Evolutionary conservation across 64 coral and sea anemone species (phyloP), one percentile per base, ranked within the genome.

Genomic region (Cladopsammia gracilis): DNA sequence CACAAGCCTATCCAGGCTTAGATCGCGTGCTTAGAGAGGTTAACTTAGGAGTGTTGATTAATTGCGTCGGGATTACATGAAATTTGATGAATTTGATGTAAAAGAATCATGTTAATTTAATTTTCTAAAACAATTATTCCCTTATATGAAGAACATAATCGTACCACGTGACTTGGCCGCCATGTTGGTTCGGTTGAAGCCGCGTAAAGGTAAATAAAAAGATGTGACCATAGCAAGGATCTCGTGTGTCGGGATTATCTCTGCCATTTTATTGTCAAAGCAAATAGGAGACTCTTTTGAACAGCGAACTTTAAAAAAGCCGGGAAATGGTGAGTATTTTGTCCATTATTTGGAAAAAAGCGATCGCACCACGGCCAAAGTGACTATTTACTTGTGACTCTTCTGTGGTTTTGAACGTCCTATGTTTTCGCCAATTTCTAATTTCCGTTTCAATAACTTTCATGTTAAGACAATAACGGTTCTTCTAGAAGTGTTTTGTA

Each of bases 141-240:
- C 76, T 49, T 84, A 84, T 84, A 52, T 84, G 61, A 65, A 84
- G 9, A 15, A 13, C 11, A 13, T 48, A 50, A 15, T 20, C 3
- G 14, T 2, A 67, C 62, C 80, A 84, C 80, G 80, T 84, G 80
- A 84, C 80, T 20, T 67, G 72, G 15, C 46, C 80, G 80, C 80
- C 80, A 84, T 84, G 60, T 62, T 67, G 15, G 60, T 26, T 11
- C 72, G 46, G 20, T 25, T 58, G 76, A 79, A 79, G 49, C 76
- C 76, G 52, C 52, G 44, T 75, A 45, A 50, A 83, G 44, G 80
- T 84, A 84, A 84, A 84, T 66, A 84, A 24, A 23, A 50, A 12
- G 20, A 50, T 67, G 16, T 25, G 44, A 64, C 20, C 8, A 50
- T 10, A 20, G 18, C 2, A n/a, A 16, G 16, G 13, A 14, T 71